Evolutionary conservation across 2,113 vertebrate genomes (phyloP).

Genomic region (Vanacampus margaritifer): DNA sequence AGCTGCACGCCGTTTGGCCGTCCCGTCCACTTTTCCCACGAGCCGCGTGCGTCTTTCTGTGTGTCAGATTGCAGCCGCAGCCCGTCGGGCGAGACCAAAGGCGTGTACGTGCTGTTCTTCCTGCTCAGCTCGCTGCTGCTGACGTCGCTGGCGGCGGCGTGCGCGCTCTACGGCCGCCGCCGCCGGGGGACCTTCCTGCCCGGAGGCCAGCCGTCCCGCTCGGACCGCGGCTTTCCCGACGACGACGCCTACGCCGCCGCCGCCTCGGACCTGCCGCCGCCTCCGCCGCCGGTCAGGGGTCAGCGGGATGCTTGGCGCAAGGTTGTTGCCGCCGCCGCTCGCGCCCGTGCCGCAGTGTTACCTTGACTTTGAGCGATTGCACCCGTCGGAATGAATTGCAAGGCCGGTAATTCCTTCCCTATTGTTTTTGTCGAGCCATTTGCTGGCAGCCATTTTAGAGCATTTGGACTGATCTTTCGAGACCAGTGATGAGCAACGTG

Average conservation of each 20-base stretch:
- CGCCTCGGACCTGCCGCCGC: slow-evolving; percentile 33
- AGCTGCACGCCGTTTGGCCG: too few species aligned
- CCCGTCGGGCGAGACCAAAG: slow-evolving; percentile 40
- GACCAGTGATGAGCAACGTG: too few species aligned
- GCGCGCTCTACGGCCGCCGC: slow-evolving; percentile 55
- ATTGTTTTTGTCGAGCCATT: too few species aligned
- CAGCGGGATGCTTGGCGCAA: slow-evolving; percentile 49
- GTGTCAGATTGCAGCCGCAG: slow-evolving; percentile 44
- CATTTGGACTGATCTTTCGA: too few species aligned
- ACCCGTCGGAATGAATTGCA: too few species aligned
- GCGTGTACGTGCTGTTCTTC: slow-evolving; percentile 65
- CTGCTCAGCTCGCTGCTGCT: slow-evolving; percentile 64
- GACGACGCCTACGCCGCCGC: slow-evolving; percentile 2
- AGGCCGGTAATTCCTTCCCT: too few species aligned
- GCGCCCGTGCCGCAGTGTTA: too few species aligned
- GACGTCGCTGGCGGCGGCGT: slow-evolving; percentile 42
- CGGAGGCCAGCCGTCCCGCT: neutral
- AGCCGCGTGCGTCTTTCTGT: too few species aligned
- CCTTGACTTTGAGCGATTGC: too few species aligned
- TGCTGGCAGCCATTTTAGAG: too few species aligned
- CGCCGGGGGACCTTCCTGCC: slow-evolving; percentile 58
- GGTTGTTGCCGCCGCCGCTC: neutral
- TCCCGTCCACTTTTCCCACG: too few species aligned
- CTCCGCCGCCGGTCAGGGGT: slow-evolving; percentile 44
- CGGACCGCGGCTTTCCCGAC: neutral